These are phyloP conservation scores for Daboia siamensis DNA, from an alignment of 2,113 vertebrate genomes.

Conservation along the genomic window DNA sequence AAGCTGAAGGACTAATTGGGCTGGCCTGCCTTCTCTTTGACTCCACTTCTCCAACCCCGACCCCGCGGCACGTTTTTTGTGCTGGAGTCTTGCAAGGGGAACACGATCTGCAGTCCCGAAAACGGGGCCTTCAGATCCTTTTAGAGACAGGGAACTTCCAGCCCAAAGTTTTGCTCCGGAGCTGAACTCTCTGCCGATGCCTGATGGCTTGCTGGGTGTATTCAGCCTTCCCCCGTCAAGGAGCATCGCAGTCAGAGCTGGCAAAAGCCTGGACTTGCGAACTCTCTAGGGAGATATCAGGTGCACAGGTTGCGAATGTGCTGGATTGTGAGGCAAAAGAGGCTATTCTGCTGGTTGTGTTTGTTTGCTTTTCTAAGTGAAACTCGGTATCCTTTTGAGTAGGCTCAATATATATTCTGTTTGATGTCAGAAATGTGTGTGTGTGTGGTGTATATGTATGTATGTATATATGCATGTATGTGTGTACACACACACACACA, in stretches of 20 bases:
- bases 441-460: too few species aligned
- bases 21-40: not conserved
- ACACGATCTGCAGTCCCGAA: not conserved
- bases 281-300: not conserved
- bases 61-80: not conserved
- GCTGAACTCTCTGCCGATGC: not conserved
- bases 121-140: not conserved
- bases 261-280: not conserved
- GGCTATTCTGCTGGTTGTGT: too few species aligned
- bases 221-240: not conserved
- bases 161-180: not conserved
- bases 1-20: not conserved
- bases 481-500: too few species aligned
- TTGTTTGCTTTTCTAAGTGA: not conserved
- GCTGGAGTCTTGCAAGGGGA: not conserved
- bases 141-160: not conserved
- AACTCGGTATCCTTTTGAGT: too few species aligned
- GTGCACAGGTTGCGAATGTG: not conserved
- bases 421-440: not conserved
- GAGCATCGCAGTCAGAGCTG: not conserved
- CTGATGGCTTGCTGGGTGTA: not conserved
- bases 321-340: not conserved
- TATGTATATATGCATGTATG: too few species aligned
- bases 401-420: not conserved
- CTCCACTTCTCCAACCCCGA: not conserved